Conservation (phyloP, 2,888 invertebrate species). For the Clusia tigrina region DNA sequence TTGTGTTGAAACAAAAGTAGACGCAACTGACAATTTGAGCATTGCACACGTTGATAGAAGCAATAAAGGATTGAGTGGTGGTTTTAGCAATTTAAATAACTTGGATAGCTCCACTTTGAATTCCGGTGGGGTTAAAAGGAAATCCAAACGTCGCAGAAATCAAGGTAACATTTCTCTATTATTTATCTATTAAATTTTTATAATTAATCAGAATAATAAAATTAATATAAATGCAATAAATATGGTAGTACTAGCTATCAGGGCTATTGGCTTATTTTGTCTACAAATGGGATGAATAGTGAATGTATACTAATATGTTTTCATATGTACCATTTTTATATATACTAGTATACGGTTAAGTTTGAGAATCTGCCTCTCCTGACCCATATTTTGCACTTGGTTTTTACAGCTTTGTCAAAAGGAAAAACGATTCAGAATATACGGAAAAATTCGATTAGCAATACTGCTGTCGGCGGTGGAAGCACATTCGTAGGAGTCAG, state of each 20-base stretch:
- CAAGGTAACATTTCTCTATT: conserved; percentile 42
- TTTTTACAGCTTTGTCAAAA: conserved; percentile 46
- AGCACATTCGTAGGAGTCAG: background rate
- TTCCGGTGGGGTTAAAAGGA: conserved; percentile 48
- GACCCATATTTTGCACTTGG: background rate
- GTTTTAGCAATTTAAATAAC: background rate
- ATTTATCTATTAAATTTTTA: background rate
- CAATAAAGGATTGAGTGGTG: background rate
- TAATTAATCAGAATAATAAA: background rate
- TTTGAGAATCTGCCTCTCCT: too few relatives aligned
- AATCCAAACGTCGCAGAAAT: conserved; percentile 56
- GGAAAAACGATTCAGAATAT: conserved; percentile 44
- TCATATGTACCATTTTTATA: too few relatives aligned
- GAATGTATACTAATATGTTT: too few relatives aligned
- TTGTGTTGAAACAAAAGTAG: too few relatives aligned
- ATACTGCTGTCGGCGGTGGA: conserved; percentile 4
- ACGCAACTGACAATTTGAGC: background rate
- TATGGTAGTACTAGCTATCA: too few relatives aligned
- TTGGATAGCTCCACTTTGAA: background rate
- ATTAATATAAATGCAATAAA: background rate
- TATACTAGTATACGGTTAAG: background rate
- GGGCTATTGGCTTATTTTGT: too few relatives aligned
- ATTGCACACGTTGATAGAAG: background rate
- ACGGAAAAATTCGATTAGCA: conserved; percentile 42
- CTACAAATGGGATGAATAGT: too few relatives aligned